These are phyloP conservation scores for Phrynosoma platyrhinos DNA, from an alignment of 2,113 vertebrate genomes.

Conservation along the genomic window DNA sequence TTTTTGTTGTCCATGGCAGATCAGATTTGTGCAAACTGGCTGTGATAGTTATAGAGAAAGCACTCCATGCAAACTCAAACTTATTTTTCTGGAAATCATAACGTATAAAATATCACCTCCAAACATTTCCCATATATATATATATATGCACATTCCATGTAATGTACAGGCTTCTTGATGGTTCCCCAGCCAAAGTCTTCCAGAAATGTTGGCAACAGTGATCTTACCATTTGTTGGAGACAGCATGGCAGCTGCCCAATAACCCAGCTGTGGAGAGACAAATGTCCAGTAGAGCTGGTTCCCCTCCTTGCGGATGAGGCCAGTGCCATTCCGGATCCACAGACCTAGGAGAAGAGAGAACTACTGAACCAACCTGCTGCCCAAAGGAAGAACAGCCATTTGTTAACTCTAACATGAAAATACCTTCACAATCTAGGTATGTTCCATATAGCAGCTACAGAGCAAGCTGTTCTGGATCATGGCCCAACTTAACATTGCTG, in stretches of 20 bases:
- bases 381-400: background rate
- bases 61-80: background rate
- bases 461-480: background rate
- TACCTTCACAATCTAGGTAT: background rate
- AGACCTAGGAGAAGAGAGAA: slow-evolving; percentile 75
- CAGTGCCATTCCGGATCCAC: slow-evolving; percentile 89
- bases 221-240: slow-evolving; percentile 82
- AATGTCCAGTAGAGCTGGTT: slow-evolving; percentile 87
- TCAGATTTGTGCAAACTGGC: background rate
- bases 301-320: slow-evolving; percentile 89
- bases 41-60: background rate
- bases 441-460: background rate
- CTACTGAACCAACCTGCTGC: background rate
- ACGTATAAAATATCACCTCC: background rate
- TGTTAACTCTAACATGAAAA: background rate
- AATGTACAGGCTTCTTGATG: too few relatives aligned
- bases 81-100: background rate
- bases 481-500: background rate
- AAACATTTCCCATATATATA: background rate
- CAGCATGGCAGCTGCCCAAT: slow-evolving; percentile 92
- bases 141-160: too few relatives aligned
- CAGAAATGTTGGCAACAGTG: background rate
- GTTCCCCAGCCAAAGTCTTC: background rate
- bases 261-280: slow-evolving; percentile 87
- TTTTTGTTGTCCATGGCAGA: background rate